phyloP scores from a whole-genome alignment of 1,140 invertebrate genomes.

The Macrosteles quadrilineatus region DNA sequence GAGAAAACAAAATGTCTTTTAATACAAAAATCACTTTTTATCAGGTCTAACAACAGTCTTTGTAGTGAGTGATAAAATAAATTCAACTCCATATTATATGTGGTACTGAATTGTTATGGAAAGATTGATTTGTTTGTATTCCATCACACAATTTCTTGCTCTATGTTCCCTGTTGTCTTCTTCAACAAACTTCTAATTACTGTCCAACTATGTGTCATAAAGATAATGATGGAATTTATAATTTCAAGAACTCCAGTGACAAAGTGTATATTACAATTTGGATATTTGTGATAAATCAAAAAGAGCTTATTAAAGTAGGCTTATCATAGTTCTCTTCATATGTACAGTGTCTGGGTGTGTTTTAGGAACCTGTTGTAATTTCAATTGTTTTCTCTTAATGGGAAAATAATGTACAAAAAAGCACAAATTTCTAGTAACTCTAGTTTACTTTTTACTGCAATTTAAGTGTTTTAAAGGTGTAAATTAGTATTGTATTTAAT shows the following conservation, averaged over 20 bases:
- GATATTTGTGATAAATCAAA: slow-evolving; percentile 27
- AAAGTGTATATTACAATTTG: neutral
- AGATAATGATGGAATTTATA: too few species aligned
- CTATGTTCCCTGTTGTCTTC: too few species aligned
- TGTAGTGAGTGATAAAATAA: too few species aligned
- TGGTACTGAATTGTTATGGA: too few species aligned
- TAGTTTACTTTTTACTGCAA: slow-evolving; percentile 7
- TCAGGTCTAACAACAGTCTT: too few species aligned
- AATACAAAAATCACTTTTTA: too few species aligned
- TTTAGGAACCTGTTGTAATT: slow-evolving; percentile 21
- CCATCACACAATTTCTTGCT: too few species aligned
- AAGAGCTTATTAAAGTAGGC: slow-evolving; percentile 25
- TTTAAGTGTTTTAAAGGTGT: slow-evolving; percentile 9
- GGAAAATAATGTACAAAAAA: slow-evolving; percentile 10
- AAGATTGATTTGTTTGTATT: too few species aligned
- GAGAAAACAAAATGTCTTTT: too few species aligned
- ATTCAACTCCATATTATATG: too few species aligned
- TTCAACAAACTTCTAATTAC: too few species aligned
- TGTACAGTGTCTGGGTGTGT: neutral
- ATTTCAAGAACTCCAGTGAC: neutral
- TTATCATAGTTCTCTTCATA: neutral
- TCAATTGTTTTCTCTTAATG: neutral
- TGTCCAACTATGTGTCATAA: too few species aligned
- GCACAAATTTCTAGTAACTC: slow-evolving; percentile 19
- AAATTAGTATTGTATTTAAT: neutral